A percentile compares a stretch with the other conserved stretches of the same genome.
Conservation (phyloP, 2,113 vertebrate genomes). For the Boulengeromyrus knoepffleri region DNA sequence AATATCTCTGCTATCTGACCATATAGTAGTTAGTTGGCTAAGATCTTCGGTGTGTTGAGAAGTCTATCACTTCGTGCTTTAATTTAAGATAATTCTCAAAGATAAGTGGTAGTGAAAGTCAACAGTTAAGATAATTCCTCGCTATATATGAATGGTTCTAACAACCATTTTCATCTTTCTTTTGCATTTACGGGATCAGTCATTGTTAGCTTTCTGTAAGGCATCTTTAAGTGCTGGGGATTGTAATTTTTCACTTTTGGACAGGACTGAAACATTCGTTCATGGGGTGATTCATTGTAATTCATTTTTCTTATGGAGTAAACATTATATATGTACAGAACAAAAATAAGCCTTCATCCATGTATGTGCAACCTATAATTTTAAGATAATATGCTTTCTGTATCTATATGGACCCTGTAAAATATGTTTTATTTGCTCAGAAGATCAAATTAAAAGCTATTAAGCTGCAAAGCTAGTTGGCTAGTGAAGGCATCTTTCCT, state of each 20-base stretch:
- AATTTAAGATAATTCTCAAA: background rate
- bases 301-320: background rate
- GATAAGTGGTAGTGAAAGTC: background rate
- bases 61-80: background rate
- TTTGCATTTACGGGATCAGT: background rate
- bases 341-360: background rate
- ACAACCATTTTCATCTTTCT: background rate
- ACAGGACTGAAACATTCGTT: background rate
- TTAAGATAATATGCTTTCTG: background rate
- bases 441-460: background rate
- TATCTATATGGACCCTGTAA: background rate
- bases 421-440: background rate
- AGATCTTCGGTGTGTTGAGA: background rate
- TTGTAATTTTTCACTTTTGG: background rate
- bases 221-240: background rate
- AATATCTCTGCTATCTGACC: background rate
- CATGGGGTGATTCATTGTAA: background rate
- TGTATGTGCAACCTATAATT: background rate
- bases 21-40: background rate
- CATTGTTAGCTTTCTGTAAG: background rate
- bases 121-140: background rate
- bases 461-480: background rate
- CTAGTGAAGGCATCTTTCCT: background rate
- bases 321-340: background rate
- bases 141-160: background rate